These are phyloP conservation scores for Brassicogethes aeneus DNA, from an alignment of 2,888 invertebrate species.

Conservation along the genomic window DNA sequence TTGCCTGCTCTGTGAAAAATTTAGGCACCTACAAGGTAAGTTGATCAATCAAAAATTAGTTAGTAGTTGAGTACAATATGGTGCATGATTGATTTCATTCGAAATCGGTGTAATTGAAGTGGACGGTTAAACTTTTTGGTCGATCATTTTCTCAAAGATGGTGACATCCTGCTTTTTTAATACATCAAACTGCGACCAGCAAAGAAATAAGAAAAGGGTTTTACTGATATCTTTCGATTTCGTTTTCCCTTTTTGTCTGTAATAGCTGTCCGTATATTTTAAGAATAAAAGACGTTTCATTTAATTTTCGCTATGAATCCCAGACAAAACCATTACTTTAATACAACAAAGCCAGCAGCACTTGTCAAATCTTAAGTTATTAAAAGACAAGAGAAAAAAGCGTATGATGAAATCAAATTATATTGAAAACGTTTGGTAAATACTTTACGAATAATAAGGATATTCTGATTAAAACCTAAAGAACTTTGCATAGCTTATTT, in stretches of 20 bases:
- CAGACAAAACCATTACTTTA: no score
- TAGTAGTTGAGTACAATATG: no score
- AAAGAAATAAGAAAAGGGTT: constrained; percentile 34
- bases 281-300: constrained; percentile 30
- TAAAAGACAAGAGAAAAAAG: no score
- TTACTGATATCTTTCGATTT: constrained; percentile 30
- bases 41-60: no score
- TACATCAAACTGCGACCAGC: constrained; percentile 33
- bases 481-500: not conserved
- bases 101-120: constrained; percentile 32
- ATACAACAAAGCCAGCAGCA: no score
- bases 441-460: not conserved
- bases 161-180: constrained; percentile 36
- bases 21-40: constrained; percentile 84
- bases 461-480: not conserved
- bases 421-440: not conserved
- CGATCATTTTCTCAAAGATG: constrained; percentile 32
- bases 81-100: constrained; percentile 36
- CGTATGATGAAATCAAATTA: no score
- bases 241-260: constrained; percentile 19
- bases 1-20: constrained; percentile 86
- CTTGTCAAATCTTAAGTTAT: no score
- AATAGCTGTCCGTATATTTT: constrained; percentile 25
- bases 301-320: constrained; percentile 20
- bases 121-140: constrained; percentile 31